Base-by-base conservation (phyloP, 2,888 invertebrate species). In the Amphipoea lucens region DNA sequence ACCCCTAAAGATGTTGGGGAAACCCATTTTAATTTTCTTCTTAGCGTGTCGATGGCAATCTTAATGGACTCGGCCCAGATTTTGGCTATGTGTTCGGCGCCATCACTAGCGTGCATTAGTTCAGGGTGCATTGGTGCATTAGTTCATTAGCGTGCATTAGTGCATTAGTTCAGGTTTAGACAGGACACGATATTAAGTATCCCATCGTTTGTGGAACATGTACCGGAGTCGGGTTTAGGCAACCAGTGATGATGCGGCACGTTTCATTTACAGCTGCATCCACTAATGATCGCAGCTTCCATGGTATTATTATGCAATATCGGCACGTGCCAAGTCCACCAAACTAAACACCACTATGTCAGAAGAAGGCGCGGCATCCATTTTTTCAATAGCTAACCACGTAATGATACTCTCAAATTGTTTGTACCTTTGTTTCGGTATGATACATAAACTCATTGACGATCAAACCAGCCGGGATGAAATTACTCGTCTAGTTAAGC, bases 401-500 rank as follows among this genome's bases (percentile, higher is more conserved):
- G 90, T 93, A 94, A 94, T 94, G 92, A 92, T 90, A 83, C 90
- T 91, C 90, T 93, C 95, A 95, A 95, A 95, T 95, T 94, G 94
- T 95, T 94, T 92, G 91, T 93, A 89, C 92, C 94, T 95, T 95
- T 96, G 95, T 95, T 95, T 95, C 93, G 92, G 92, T 91, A 89
- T 89, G 88, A 90, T 90, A 92, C 90, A 90, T 86, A 91, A 91
- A 92, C 92, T 94, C 94, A 95, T 94, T 94, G 94, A 94, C 91
- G 90, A 90, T 90, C 91, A 93, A 85, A 90, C 86, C 60, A 67
- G 45, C 65, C 69, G 65, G 78, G 91, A 93, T 91, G 89, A 92
- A 93, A 92, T 93, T 94, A 95, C 71, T 42, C 12, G 29, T 95
- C 95, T 94, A 94, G 94, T 96, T 95, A 94, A 83, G 95, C 94